Evolutionary conservation across 35 echinoderm and acorn worm species (phyloP).

Genomic region (Stichopus chloronotus): DNA sequence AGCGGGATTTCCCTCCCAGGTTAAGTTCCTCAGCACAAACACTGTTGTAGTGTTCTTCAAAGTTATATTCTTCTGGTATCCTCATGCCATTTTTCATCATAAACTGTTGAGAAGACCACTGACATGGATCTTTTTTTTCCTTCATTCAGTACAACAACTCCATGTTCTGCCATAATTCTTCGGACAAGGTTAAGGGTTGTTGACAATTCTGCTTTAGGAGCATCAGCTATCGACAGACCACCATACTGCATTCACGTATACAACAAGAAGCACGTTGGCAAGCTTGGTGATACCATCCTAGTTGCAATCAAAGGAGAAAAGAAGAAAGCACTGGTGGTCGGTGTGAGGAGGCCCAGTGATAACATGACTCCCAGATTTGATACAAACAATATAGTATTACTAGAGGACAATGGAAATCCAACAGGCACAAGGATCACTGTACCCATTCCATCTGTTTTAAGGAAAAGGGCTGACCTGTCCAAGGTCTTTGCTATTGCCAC

Average conservation of each 20-base stretch:
- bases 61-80: too few relatives aligned
- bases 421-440: slow-evolving; percentile 93
- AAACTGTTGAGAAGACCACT: too few relatives aligned
- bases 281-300: slow-evolving; percentile 85
- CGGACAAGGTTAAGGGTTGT: slow-evolving; percentile 82
- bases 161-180: slow-evolving; percentile 72
- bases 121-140: too few relatives aligned
- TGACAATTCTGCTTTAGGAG: slow-evolving; percentile 89
- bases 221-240: slow-evolving; percentile 75
- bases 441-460: slow-evolving; percentile 84
- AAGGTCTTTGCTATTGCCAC: slow-evolving; percentile 97
- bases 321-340: slow-evolving; percentile 90
- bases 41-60: too few relatives aligned
- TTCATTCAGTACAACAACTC: slow-evolving; percentile 66
- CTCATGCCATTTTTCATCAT: too few relatives aligned
- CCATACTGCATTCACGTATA: slow-evolving; percentile 94
- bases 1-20: too few relatives aligned
- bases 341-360: slow-evolving; percentile 68
- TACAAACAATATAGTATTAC: slow-evolving; percentile 90
- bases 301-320: slow-evolving; percentile 91
- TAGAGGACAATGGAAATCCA: slow-evolving; percentile 96
- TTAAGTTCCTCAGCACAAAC: too few relatives aligned
- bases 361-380: slow-evolving; percentile 94
- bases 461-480: slow-evolving; percentile 82
- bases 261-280: slow-evolving; percentile 86